These are phyloP conservation scores for Archaeoteleia sp. DNA, from an alignment of 2,888 invertebrate species.

Conservation along the genomic window DNA sequence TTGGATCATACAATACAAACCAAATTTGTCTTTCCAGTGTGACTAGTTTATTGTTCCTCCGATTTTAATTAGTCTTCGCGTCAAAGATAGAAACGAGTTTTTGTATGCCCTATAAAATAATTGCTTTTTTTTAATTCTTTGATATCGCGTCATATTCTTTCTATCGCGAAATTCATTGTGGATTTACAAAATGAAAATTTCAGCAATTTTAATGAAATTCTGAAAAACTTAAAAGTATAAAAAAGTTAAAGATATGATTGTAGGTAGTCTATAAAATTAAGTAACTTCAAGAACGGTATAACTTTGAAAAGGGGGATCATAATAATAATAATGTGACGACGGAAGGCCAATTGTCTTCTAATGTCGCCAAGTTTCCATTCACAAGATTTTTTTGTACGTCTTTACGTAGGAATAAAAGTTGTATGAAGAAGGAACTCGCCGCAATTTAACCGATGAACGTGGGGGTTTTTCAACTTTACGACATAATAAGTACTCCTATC, in stretches of 20 bases:
- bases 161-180: slow-evolving; percentile 14
- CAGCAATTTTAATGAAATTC: slow-evolving; percentile 36
- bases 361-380: slow-evolving; percentile 67
- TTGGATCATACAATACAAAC: too few species aligned
- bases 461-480: slow-evolving; percentile 63
- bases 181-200: slow-evolving; percentile 32
- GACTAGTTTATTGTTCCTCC: too few species aligned
- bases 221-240: not conserved
- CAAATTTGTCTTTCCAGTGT: too few species aligned
- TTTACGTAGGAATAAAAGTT: slow-evolving; percentile 64
- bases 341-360: slow-evolving; percentile 68
- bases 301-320: slow-evolving; percentile 57
- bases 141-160: too few species aligned
- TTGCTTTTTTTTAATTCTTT: too few species aligned
- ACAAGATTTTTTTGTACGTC: slow-evolving; percentile 66
- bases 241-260: slow-evolving; percentile 13
- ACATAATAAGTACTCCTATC: too few species aligned
- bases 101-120: too few species aligned
- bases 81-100: too few species aligned
- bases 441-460: slow-evolving; percentile 61
- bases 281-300: slow-evolving; percentile 64
- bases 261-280: slow-evolving; percentile 62
- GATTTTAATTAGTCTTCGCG: too few species aligned
- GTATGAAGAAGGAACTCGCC: slow-evolving; percentile 60
- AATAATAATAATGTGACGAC: slow-evolving; percentile 67